Conservation (phyloP, 2,888 invertebrate genomes). For the Cerastis leucographa region DNA sequence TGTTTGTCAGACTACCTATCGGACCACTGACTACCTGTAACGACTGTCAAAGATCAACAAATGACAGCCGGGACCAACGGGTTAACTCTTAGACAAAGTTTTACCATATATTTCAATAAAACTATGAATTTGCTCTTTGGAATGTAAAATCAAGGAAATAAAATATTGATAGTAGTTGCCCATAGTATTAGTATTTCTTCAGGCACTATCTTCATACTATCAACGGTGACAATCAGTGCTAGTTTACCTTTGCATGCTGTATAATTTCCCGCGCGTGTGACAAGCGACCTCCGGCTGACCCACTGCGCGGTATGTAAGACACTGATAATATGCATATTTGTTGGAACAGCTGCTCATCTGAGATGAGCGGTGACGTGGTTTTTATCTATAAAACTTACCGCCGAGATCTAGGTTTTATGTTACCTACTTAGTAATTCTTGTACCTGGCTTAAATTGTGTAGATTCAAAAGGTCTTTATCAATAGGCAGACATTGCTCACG, state of each 20-base stretch:
- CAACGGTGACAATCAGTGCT: conserved; percentile 6
- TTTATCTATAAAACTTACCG: neutral
- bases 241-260: neutral
- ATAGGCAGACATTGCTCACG: neutral
- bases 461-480: neutral
- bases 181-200: neutral
- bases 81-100: neutral
- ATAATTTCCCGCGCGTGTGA: conserved; percentile 28
- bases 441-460: neutral
- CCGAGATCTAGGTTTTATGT: neutral
- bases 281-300: conserved; percentile 27
- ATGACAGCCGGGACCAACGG: no score
- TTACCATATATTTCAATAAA: neutral
- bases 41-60: no score
- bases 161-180: neutral
- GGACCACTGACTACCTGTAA: no score
- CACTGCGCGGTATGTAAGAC: conserved; percentile 28
- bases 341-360: conserved; percentile 6
- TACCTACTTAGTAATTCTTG: neutral
- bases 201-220: neutral
- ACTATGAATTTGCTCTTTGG: neutral
- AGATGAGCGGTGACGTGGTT: conserved; percentile 4
- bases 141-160: neutral
- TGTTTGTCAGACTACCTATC: no score
- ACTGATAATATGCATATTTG: conserved; percentile 31